These are phyloP conservation scores for Marmota flaviventris DNA, from an alignment of 2,113 vertebrate species.

Conservation along the genomic window DNA sequence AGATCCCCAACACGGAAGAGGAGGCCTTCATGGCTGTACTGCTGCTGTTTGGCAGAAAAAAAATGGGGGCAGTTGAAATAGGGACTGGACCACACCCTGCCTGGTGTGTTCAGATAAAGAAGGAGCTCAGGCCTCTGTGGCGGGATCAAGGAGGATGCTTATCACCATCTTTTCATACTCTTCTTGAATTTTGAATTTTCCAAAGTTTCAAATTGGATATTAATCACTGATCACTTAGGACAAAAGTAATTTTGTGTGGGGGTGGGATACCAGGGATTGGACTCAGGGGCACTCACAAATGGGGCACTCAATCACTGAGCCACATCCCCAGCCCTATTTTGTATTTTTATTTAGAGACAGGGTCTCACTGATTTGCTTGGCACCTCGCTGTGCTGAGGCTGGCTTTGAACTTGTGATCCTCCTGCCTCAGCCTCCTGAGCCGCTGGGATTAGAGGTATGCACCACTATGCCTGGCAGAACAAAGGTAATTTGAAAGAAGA, in stretches of 20 bases:
- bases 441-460: too few species aligned
- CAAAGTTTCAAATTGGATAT: not conserved
- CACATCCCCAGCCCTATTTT: too few species aligned
- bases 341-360: too few species aligned
- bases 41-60: not conserved
- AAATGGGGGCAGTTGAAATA: not conserved
- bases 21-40: not conserved
- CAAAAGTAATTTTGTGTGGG: not conserved
- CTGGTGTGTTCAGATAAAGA: conserved; percentile 75
- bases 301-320: too few species aligned
- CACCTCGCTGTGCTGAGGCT: too few species aligned
- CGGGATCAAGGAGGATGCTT: not conserved
- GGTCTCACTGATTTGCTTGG: too few species aligned
- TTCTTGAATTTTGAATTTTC: conserved; percentile 15
- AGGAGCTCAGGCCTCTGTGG: not conserved
- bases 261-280: too few species aligned
- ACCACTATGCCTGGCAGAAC: too few species aligned
- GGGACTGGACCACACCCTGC: conserved; percentile 62
- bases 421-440: too few species aligned
- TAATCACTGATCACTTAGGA: not conserved
- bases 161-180: not conserved
- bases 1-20: not conserved
- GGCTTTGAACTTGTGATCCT: too few species aligned
- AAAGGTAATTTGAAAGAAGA: conserved; percentile 12
- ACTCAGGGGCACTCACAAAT: too few species aligned